These are phyloP conservation scores for Pinctada fucata DNA, from an alignment of 2,888 invertebrate genomes.

Conservation along the genomic window DNA sequence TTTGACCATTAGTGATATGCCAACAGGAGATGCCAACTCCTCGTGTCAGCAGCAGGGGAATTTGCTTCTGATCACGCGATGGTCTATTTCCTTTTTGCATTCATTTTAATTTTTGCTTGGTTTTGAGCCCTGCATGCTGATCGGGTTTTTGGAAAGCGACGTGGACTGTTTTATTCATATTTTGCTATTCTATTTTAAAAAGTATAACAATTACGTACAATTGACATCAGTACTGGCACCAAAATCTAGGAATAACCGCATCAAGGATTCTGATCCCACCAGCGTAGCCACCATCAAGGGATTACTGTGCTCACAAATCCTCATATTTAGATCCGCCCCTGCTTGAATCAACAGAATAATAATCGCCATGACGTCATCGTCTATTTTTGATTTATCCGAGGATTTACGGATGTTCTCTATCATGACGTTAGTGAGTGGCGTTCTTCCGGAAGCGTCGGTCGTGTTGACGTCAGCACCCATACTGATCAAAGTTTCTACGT, in stretches of 20 bases:
- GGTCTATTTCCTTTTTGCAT: too few species aligned
- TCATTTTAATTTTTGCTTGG: too few species aligned
- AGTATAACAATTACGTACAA: constrained; percentile 41
- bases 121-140: too few species aligned
- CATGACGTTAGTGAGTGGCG: constrained; percentile 64
- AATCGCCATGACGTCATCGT: constrained; percentile 55
- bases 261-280: constrained; percentile 43
- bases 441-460: constrained; percentile 59
- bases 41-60: too few species aligned
- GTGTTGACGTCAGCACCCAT: constrained; percentile 61
- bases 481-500: constrained; percentile 56
- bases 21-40: too few species aligned
- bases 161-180: too few species aligned
- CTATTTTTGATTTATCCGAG: constrained; percentile 34
- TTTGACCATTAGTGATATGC: too few species aligned
- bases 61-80: too few species aligned
- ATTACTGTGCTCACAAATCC: constrained; percentile 50
- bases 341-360: constrained; percentile 59
- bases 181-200: too few species aligned
- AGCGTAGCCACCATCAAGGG: constrained; percentile 52
- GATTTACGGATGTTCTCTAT: constrained; percentile 52
- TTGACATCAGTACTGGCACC: constrained; percentile 53
- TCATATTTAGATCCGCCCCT: constrained; percentile 49
- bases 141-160: too few species aligned
- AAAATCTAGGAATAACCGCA: constrained; percentile 50